Evolutionary conservation across 2,888 invertebrate genomes (phyloP), one percentile per base, ranked within the genome.

Genomic region (Brenthis hecate): DNA sequence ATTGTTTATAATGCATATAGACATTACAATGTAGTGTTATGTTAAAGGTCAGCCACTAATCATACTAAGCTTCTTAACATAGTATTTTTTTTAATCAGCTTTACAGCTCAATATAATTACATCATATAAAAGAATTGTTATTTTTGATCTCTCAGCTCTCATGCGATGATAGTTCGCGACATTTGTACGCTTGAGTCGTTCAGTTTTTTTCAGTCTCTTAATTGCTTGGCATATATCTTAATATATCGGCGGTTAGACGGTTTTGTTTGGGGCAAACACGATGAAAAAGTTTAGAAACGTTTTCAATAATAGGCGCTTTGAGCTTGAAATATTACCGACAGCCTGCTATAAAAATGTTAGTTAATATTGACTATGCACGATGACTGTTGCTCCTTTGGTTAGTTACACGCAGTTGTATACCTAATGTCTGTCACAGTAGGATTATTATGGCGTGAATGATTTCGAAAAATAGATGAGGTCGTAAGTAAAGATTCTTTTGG

Each of bases 221-320:
- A 91, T 91, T 89, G 86, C 85, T 79, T 66, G 80, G 78, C 85
- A 88, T 89, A 87, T 86, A 78, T 81, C 80, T 79, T 76, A 74
- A 78, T 75, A 74, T 75, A 74, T 73, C 72, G 72, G 77, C 73
- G 78, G 78, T 76, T 75, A 75, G 74, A 74, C 72, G 71, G 72
- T 76, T 70, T 69, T 72, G 75, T 77, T 77, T 76, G 74, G 77
- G 78, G 74, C 72, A 72, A 77, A 78, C 53, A 77, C 77, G 75
- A 76, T 73, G 78, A 80, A 78, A 78, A 78, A 79, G 73, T 74
- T 73, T 77, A 75, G 75, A 76, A 75, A 75, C 79, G 75, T 80
- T 82, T 80, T 80, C 79, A 80, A 81, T 83, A 80, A 82, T 81
- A 80, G 81, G 74, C 74, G 69, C 75, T 72, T 71, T 77, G 79